Conservation (phyloP, 2,888 invertebrate genomes). For the Mimas tiliae region DNA sequence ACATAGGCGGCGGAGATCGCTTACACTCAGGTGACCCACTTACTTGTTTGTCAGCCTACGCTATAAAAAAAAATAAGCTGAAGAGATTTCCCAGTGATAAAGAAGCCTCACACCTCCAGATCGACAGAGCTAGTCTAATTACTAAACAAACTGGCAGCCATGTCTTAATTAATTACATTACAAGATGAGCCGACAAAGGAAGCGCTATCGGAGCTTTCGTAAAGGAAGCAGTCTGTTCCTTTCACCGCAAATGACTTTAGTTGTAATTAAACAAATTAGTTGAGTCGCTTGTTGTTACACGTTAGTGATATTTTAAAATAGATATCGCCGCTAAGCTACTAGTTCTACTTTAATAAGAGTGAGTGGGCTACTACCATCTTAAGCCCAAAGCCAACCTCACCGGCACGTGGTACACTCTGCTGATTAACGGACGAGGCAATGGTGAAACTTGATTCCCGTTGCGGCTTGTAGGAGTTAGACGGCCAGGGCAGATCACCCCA, state of each 20-base stretch:
- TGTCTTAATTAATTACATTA: slow-evolving; percentile 19
- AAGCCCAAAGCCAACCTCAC: too few relatives aligned
- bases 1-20: too few relatives aligned
- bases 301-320: background rate
- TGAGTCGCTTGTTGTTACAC: background rate
- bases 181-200: background rate
- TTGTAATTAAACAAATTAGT: slow-evolving; percentile 24
- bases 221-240: slow-evolving; percentile 3
- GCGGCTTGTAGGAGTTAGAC: too few relatives aligned
- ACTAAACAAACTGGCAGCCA: slow-evolving; percentile 14
- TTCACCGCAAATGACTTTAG: slow-evolving; percentile 3
- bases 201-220: background rate
- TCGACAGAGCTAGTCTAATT: background rate
- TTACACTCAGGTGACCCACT: too few relatives aligned
- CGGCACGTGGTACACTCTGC: too few relatives aligned
- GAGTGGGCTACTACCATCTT: too few relatives aligned
- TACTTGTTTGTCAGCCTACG: too few relatives aligned
- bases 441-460: too few relatives aligned
- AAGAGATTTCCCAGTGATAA: background rate
- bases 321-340: background rate
- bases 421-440: too few relatives aligned
- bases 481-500: too few relatives aligned
- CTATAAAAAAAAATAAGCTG: too few relatives aligned
- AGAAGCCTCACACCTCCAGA: background rate
- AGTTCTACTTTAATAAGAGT: too few relatives aligned